Conservation (phyloP, 2,888 invertebrate genomes). For the Osmoderma eremita region DNA sequence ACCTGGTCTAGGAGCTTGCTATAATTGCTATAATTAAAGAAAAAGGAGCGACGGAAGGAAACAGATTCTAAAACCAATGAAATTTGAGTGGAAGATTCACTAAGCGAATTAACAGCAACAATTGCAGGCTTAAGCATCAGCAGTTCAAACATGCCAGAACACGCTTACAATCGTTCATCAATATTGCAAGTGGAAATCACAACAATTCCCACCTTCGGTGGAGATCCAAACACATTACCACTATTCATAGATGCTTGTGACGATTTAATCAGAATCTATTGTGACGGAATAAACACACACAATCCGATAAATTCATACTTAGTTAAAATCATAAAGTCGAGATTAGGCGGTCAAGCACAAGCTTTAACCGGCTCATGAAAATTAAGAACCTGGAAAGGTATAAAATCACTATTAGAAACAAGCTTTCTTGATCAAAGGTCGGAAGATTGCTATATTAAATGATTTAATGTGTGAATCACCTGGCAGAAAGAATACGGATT, state of each 20-base stretch:
- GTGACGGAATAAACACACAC: background rate
- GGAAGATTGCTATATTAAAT: background rate
- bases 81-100: too few species aligned
- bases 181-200: conserved; percentile 5
- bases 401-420: background rate
- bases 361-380: conserved; percentile 2
- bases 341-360: conserved; percentile 13
- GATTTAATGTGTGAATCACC: conserved; percentile 12
- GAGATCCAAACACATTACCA: conserved; percentile 3
- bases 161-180: background rate
- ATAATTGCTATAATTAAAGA: too few species aligned
- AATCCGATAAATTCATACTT: conserved; percentile 1
- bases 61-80: too few species aligned
- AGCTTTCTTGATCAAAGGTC: background rate
- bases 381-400: background rate
- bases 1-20: too few species aligned
- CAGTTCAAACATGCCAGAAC: background rate
- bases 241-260: conserved; percentile 10
- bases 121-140: too few species aligned
- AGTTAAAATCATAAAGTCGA: background rate
- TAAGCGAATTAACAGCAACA: too few species aligned
- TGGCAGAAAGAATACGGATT: too few species aligned
- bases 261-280: background rate
- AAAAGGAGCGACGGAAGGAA: too few species aligned
- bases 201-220: background rate